Conservation (phyloP, 2,797 vertebrate genomes). For the Oreonectes daqikongensis region DNA sequence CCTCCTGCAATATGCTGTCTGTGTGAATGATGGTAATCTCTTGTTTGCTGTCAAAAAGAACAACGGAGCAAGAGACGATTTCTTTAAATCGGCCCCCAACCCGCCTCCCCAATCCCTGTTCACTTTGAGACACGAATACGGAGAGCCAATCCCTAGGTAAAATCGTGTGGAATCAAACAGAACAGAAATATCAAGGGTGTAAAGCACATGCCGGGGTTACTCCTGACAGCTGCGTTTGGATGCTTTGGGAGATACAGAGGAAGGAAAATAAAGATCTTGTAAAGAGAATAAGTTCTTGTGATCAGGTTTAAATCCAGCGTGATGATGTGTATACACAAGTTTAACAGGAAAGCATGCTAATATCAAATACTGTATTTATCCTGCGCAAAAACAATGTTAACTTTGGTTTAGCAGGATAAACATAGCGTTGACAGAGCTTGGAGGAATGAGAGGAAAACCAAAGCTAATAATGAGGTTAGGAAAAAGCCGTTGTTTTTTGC, state of each 20-base stretch:
- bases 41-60: constrained; percentile 69
- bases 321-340: constrained; percentile 41
- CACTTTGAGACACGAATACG: constrained; percentile 54
- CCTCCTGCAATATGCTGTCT: constrained; percentile 65
- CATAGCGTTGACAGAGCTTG: constrained; percentile 25
- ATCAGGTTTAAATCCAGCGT: constrained; percentile 45
- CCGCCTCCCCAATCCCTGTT: constrained; percentile 40
- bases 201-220: constrained; percentile 52
- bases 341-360: constrained; percentile 42
- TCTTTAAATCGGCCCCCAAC: constrained; percentile 51
- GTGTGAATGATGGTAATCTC: constrained; percentile 70
- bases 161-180: constrained; percentile 60
- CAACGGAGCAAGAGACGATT: constrained; percentile 59
- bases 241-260: constrained; percentile 25
- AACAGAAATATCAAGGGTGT: constrained; percentile 55
- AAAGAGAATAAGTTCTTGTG: constrained; percentile 46
- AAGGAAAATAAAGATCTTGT: constrained; percentile 51
- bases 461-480: constrained; percentile 59
- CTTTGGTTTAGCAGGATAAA: constrained; percentile 47
- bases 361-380: constrained; percentile 34
- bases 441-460: constrained; percentile 50
- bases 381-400: constrained; percentile 33
- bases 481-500: constrained; percentile 64
- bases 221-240: constrained; percentile 51
- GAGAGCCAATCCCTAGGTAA: constrained; percentile 61